A percentile compares a stretch with the other conserved stretches of the same genome.
Evolutionary conservation across 2,113 vertebrate genomes (phyloP).

Genomic region (Grammomys surdaster): DNA sequence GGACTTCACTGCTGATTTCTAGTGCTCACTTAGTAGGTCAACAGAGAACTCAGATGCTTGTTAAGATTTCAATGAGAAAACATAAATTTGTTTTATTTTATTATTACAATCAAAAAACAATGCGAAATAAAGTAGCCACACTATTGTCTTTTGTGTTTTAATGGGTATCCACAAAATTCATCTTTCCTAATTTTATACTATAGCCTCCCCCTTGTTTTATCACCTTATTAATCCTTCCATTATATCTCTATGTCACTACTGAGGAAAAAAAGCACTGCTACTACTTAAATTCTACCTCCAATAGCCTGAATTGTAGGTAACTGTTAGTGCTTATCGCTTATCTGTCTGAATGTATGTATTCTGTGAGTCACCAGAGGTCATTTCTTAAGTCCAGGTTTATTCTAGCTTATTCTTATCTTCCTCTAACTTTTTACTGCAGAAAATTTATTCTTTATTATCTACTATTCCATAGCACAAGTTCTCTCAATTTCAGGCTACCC

Average conservation of each 20-base stretch:
- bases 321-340: background rate
- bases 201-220: background rate
- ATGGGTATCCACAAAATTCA: background rate
- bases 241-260: background rate
- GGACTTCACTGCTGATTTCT: background rate
- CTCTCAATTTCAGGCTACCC: background rate
- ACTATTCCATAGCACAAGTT: background rate
- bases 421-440: background rate
- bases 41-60: background rate
- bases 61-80: slow-evolving; percentile 44
- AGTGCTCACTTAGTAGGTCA: background rate
- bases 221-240: background rate
- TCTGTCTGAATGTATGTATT: background rate
- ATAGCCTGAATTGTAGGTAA: background rate
- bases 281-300: background rate
- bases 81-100: slow-evolving; percentile 26
- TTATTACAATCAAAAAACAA: background rate
- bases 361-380: background rate
- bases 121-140: background rate
- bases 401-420: slow-evolving; percentile 1
- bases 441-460: slow-evolving; percentile 32
- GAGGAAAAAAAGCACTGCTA: background rate
- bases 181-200: background rate
- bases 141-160: background rate
- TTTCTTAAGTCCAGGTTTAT: background rate